phyloP scores from a whole-genome alignment of 2,888 invertebrate genomes.

The Biston betularia region DNA sequence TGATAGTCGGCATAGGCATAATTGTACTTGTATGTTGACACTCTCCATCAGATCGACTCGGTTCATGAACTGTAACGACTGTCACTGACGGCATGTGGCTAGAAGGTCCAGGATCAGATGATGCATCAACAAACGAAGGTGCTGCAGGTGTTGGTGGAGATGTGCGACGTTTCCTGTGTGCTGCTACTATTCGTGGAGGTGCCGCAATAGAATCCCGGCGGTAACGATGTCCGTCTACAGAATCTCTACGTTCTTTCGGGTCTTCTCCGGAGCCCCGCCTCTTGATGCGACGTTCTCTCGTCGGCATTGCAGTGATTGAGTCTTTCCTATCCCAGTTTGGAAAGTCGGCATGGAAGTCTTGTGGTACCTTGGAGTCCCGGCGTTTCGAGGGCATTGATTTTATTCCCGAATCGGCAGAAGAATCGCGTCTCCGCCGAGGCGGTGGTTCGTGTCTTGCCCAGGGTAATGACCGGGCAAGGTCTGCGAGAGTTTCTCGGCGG shows the following conservation, averaged over 20 bases:
- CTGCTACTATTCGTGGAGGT: constrained; percentile 88
- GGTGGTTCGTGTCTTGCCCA: constrained; percentile 90
- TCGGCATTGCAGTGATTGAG: constrained; percentile 84
- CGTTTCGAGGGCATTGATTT: constrained; percentile 91
- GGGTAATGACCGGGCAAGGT: constrained; percentile 93
- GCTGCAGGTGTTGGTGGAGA: constrained; percentile 78
- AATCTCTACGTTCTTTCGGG: constrained; percentile 85
- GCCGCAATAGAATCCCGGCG: constrained; percentile 89
- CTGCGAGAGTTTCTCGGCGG: constrained; percentile 94
- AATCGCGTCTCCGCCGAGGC: constrained; percentile 92
- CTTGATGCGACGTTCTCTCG: constrained; percentile 77
- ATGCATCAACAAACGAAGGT: constrained; percentile 83
- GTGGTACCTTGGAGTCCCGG: constrained; percentile 90
- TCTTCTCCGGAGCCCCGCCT: constrained; percentile 89
- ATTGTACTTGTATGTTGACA: constrained; percentile 79
- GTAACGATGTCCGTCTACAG: constrained; percentile 89
- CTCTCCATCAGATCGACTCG: constrained; percentile 87
- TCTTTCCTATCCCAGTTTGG: constrained; percentile 90
- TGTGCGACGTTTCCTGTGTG: constrained; percentile 85
- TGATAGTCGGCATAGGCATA: constrained; percentile 90
- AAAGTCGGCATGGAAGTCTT: constrained; percentile 90
- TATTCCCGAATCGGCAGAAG: constrained; percentile 94
- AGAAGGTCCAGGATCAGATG: constrained; percentile 89
- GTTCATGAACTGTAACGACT: constrained; percentile 78
- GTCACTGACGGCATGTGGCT: constrained; percentile 78